Evolutionary conservation across 2,797 vertebrate species (phyloP), one percentile per base, ranked within the genome.

Genomic region (Heteromormyrus szaboi): DNA sequence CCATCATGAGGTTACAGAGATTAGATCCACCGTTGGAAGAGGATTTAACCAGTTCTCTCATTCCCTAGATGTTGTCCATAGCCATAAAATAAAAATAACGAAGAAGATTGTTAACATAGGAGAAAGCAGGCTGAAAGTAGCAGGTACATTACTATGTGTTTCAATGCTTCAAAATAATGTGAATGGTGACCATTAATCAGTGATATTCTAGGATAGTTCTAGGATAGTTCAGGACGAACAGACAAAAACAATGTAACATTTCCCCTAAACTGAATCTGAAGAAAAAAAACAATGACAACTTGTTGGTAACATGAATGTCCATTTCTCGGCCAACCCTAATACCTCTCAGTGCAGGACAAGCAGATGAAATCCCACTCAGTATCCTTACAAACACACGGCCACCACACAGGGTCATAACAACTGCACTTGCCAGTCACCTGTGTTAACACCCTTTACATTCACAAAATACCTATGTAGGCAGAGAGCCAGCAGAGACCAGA

Each of bases 1-100:
- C 92, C 90, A 91, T 92, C 91, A 89, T 65, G 19, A 51, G 76
- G 91, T 90, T 91, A 53, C 90, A 93, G 91, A 93, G 95, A 95
- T 96, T 96, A 96, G 89, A 95, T 91, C 92, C 93, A 91, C 91
- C 89, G 4, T 90, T 48, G 56, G 79, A 85, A 89, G 56, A 85
- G 88, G 88, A 89, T 89, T 89, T 96, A 91, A 90, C 85, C 33
- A 54, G 44, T 37, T 22, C 85, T 86, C 8, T 87, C 25, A 37
- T 50, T 79, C 51, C 25, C 72, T 29, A 0, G 19, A 59, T 53
- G 41, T 22, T 48, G 76, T 53, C 50, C 33, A 37, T 84, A 76
- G 29, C 17, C 37, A 81, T 44, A n/a, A 81, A 76, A 81, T 41
- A 22, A n/a, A 51, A 17, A 29, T 68, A 14, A 68, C 0, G n/a